These are phyloP conservation scores for Enteromius viviparus DNA, from an alignment of 2,797 vertebrate genomes.

Conservation along the genomic window DNA sequence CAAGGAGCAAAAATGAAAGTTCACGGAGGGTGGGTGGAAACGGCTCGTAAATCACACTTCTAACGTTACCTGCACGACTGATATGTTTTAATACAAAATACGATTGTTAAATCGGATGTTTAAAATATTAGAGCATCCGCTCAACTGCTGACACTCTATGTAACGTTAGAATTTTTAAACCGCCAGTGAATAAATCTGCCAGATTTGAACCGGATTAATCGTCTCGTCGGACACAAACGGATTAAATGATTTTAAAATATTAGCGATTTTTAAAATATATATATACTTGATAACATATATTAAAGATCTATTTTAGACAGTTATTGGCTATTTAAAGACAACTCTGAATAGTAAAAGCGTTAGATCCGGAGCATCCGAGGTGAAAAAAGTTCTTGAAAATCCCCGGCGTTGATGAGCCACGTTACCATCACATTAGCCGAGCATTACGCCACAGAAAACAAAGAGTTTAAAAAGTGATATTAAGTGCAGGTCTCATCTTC, in stretches of 20 bases:
- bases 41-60: slow-evolving; percentile 5
- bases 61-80: neutral
- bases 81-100: neutral
- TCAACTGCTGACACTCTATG: neutral
- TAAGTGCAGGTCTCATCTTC: neutral
- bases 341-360: neutral
- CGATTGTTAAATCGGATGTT: neutral
- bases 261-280: neutral
- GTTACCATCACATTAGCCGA: slow-evolving; percentile 39
- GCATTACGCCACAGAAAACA: slow-evolving; percentile 10
- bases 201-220: neutral
- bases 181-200: neutral
- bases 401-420: slow-evolving; percentile 40
- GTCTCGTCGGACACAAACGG: neutral
- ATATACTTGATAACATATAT: slow-evolving; percentile 1
- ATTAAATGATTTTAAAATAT: too few species aligned
- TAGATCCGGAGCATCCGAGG: slow-evolving; percentile 4
- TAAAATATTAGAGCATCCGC: neutral
- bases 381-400: slow-evolving; percentile 36
- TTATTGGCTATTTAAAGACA: neutral
- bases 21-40: neutral
- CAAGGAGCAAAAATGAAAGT: slow-evolving; percentile 26
- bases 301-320: neutral
- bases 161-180: too few species aligned
- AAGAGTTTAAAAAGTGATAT: slow-evolving; percentile 29